These are phyloP conservation scores for Orchesella flavescens DNA, from an alignment of 2,888 invertebrate species.

Conservation along the genomic window DNA sequence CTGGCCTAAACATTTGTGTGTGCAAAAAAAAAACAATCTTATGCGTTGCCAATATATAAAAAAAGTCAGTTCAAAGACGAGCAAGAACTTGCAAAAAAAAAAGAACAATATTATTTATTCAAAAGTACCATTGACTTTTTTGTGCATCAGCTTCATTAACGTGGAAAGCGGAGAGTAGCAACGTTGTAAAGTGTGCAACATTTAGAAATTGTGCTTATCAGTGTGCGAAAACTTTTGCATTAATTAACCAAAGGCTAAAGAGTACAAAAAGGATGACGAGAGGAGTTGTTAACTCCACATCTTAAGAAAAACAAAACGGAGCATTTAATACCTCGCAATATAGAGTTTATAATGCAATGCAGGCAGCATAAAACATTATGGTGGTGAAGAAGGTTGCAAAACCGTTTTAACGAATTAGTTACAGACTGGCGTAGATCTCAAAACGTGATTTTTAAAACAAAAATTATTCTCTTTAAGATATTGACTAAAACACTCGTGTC, in stretches of 20 bases:
- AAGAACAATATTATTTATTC: constrained; percentile 13
- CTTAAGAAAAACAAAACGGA: constrained; percentile 10
- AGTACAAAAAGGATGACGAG: constrained; percentile 21
- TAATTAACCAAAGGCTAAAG: constrained; percentile 37
- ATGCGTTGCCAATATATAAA: constrained; percentile 38
- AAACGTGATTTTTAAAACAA: constrained; percentile 18
- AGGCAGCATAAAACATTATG: not conserved
- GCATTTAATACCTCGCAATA: constrained; percentile 14
- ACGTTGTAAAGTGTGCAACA: constrained; percentile 30
- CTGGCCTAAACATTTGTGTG: not conserved
- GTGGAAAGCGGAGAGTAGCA: constrained; percentile 21
- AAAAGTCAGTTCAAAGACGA: not conserved
- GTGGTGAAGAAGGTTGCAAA: not conserved
- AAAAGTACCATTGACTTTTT: constrained; percentile 42
- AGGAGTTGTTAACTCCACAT: not conserved
- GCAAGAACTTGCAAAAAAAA: constrained; percentile 23
- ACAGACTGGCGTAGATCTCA: constrained; percentile 53
- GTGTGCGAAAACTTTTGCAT: constrained; percentile 54
- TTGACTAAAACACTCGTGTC: not conserved
- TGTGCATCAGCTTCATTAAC: constrained; percentile 59
- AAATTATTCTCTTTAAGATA: not conserved
- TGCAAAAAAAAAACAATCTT: constrained; percentile 5
- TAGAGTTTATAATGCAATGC: constrained; percentile 16
- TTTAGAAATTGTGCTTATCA: constrained; percentile 47
- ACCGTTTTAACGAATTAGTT: constrained; percentile 1